These are phyloP conservation scores for Laodelphax striatellus DNA, from an alignment of 1,140 invertebrate genomes.

Conservation along the genomic window DNA sequence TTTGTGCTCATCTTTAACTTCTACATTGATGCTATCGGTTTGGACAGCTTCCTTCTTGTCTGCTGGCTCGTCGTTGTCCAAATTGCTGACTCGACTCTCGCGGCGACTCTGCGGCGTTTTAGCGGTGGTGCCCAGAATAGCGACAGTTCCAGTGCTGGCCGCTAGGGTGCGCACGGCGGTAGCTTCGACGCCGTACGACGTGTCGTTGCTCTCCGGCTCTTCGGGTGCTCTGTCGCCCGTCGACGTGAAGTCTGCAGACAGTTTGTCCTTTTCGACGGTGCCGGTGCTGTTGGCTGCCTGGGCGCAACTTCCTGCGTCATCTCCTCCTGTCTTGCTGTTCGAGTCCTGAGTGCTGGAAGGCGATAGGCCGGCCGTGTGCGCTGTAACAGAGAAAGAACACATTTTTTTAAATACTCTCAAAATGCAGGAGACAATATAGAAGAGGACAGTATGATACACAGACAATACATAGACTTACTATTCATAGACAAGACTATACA, in stretches of 20 bases:
- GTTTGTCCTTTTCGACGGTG: slow-evolving; percentile 6
- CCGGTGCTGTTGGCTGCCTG: background rate
- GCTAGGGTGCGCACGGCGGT: slow-evolving; percentile 22
- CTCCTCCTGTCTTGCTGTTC: background rate
- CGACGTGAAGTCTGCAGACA: background rate
- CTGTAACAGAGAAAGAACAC: slow-evolving; percentile 14
- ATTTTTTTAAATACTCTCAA: too few species aligned
- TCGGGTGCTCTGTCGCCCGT: background rate
- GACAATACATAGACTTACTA: too few species aligned
- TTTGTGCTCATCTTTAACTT: too few species aligned
- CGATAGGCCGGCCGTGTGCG: slow-evolving; percentile 17
- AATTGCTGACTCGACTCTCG: background rate
- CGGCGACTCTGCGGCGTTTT: slow-evolving; percentile 9
- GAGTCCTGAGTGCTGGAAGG: slow-evolving; percentile 19
- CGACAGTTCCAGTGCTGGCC: slow-evolving; percentile 23
- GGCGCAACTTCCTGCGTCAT: background rate
- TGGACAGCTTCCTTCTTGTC: too few species aligned
- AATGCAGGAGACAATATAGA: too few species aligned
- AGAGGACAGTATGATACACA: too few species aligned
- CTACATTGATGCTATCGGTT: too few species aligned
- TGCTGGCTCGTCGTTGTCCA: background rate
- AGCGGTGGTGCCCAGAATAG: slow-evolving; percentile 24
- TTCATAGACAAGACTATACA: too few species aligned
- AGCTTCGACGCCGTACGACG: slow-evolving; percentile 23
- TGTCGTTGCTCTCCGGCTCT: slow-evolving; percentile 20